A percentile compares a stretch with the other conserved stretches of the same genome.
Evolutionary conservation across 2,888 invertebrate genomes (phyloP).

Genomic region (Parapristionchus giblindavisi): DNA sequence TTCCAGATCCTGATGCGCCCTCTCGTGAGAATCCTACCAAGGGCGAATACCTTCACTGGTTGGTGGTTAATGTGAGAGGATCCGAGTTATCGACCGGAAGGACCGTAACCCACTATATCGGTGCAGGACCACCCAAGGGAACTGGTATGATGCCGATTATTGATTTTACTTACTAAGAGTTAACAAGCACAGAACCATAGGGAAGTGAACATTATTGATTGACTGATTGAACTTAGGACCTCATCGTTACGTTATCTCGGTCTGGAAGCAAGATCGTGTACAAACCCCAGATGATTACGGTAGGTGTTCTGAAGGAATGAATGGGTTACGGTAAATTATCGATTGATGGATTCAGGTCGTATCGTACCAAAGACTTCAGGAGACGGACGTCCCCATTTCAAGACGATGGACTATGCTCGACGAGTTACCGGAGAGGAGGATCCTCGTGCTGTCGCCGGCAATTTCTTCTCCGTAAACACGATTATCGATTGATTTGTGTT

Average conservation of each 20-base stretch:
- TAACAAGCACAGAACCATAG: too few relatives aligned
- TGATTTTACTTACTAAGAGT: too few relatives aligned
- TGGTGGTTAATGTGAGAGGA: slow-evolving; percentile 86
- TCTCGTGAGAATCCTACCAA: slow-evolving; percentile 81
- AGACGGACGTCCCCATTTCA: slow-evolving; percentile 74
- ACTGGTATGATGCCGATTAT: slow-evolving; percentile 40
- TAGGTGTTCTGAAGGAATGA: neutral
- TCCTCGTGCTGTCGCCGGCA: slow-evolving; percentile 81
- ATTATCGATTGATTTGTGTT: neutral
- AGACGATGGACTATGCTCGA: slow-evolving; percentile 82
- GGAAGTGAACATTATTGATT: slow-evolving; percentile 4
- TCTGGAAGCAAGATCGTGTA: slow-evolving; percentile 72
- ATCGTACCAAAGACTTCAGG: slow-evolving; percentile 3
- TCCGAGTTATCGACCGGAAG: slow-evolving; percentile 79
- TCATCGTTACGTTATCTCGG: slow-evolving; percentile 82
- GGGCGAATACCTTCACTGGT: slow-evolving; percentile 90
- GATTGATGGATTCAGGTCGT: slow-evolving; percentile 4
- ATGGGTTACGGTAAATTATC: neutral
- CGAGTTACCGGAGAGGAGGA: slow-evolving; percentile 77
- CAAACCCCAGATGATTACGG: slow-evolving; percentile 23
- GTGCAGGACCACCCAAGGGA: slow-evolving; percentile 81
- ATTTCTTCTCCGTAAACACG: slow-evolving; percentile 76
- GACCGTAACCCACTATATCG: slow-evolving; percentile 79
- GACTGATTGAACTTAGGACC: slow-evolving; percentile 71
- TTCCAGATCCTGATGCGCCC: slow-evolving; percentile 87